A percentile compares a stretch with the other conserved stretches of the same genome.
These are phyloP conservation scores for Pitta sordida DNA, from an alignment of 2,113 vertebrate species.

Conservation along the genomic window DNA sequence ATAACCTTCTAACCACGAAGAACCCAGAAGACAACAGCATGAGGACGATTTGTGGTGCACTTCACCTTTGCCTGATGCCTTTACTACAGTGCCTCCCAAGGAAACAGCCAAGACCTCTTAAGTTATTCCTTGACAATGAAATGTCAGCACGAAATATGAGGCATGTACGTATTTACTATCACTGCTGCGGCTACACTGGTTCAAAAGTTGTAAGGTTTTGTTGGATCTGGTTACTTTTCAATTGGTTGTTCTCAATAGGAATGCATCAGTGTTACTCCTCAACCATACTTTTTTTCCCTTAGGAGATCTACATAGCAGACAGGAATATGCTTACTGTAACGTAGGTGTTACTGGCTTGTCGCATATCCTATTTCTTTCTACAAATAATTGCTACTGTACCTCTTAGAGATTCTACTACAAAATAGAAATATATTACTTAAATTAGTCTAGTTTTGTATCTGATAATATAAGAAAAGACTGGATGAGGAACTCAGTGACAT, in stretches of 20 bases:
- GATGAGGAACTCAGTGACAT: no score
- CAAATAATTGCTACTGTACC: background rate
- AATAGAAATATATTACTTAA: background rate
- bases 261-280: background rate
- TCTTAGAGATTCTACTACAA: background rate
- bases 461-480: no score
- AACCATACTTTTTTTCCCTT: background rate
- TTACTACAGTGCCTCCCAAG: background rate
- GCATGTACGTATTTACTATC: background rate
- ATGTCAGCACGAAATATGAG: background rate
- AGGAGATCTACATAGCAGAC: background rate
- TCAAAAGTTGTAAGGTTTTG: background rate
- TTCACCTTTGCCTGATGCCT: background rate
- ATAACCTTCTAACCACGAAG: background rate
- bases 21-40: background rate
- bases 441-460: background rate
- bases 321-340: background rate
- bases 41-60: rapidly evolving
- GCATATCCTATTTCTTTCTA: background rate
- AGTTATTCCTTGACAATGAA: background rate
- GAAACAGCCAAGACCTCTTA: background rate
- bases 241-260: background rate
- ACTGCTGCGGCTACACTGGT: background rate
- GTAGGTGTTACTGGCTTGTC: background rate
- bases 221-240: background rate